Conservation (phyloP, 2,113 vertebrate genomes). For the Muntiacus muntjak region DNA sequence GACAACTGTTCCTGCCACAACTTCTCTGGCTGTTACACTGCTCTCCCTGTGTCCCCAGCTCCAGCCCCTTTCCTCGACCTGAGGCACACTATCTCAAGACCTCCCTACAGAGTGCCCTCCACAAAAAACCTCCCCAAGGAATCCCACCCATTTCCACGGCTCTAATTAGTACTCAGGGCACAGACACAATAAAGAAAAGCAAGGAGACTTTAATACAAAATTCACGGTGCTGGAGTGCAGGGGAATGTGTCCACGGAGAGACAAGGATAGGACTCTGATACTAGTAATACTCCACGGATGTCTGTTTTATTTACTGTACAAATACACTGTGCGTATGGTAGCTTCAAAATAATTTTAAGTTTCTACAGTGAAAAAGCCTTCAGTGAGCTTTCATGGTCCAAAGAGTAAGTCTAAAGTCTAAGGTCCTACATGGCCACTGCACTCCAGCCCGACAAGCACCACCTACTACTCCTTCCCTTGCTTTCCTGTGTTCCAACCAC, state of each 20-base stretch:
- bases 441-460: background rate
- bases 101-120: background rate
- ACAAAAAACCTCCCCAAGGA: background rate
- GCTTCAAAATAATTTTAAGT: background rate
- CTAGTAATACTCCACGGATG: background rate
- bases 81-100: background rate
- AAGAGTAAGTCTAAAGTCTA: background rate
- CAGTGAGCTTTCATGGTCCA: background rate
- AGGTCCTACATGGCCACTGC: background rate
- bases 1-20: no score
- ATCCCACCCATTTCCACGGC: background rate
- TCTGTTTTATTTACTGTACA: background rate
- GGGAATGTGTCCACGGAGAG: background rate
- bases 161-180: background rate
- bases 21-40: background rate
- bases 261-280: background rate
- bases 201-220: background rate
- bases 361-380: background rate
- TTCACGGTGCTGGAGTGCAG: background rate
- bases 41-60: background rate
- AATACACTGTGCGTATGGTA: background rate
- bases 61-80: background rate
- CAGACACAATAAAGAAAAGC: background rate
- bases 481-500: background rate
- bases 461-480: background rate